These are phyloP conservation scores for Xiphophorus maculatus DNA, from an alignment of 2,113 vertebrate genomes.

Conservation along the genomic window DNA sequence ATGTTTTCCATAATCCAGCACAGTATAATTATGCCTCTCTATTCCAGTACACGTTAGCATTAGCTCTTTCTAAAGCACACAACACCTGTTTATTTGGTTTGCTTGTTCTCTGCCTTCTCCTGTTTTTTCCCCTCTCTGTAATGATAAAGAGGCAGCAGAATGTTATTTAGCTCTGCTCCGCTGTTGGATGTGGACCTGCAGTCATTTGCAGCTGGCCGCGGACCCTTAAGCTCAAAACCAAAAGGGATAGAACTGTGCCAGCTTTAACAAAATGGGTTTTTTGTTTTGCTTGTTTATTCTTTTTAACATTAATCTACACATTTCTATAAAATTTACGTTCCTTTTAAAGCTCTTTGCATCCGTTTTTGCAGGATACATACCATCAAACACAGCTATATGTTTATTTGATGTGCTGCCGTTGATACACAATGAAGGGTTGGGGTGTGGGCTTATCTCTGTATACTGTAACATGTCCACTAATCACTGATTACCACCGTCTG, in stretches of 20 bases:
- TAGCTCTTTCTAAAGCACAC: constrained; percentile 79
- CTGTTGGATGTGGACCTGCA: constrained; percentile 49
- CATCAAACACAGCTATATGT: constrained; percentile 28
- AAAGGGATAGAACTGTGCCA: constrained; percentile 51
- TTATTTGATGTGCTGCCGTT: constrained; percentile 50
- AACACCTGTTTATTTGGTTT: constrained; percentile 85
- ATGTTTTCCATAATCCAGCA: constrained; percentile 82
- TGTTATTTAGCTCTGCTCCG: constrained; percentile 63
- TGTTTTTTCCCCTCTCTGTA: constrained; percentile 11
- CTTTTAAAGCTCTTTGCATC: not conserved
- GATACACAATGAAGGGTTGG: constrained; percentile 62
- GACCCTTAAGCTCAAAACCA: constrained; percentile 54
- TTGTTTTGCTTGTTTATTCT: not conserved
- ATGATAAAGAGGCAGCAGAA: constrained; percentile 72
- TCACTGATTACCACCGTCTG: constrained; percentile 76
- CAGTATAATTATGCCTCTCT: constrained; percentile 84
- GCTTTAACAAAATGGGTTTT: constrained; percentile 27
- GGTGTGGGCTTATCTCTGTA: constrained; percentile 68
- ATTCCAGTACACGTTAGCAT: constrained; percentile 84
- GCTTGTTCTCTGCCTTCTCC: constrained; percentile 65
- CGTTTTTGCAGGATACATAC: not conserved
- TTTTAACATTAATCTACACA: constrained; percentile 32
- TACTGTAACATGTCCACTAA: constrained; percentile 77
- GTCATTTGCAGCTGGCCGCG: constrained; percentile 52
- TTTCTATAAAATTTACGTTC: constrained; percentile 8